phyloP scores from a whole-genome alignment of 2,888 invertebrate genomes.

The Cancer borealis region DNA sequence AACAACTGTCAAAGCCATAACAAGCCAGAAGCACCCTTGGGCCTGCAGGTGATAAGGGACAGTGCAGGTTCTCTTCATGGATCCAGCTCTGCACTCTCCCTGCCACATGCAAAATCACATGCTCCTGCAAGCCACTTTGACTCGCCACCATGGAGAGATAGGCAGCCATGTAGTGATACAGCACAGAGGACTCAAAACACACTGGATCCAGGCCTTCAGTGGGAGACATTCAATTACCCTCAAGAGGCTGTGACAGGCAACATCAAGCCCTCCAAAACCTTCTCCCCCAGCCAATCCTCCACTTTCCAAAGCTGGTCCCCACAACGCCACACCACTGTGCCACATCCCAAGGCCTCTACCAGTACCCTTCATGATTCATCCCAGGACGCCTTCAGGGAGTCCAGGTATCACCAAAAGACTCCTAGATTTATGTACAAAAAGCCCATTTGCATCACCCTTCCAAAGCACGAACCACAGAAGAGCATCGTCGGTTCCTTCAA shows the following conservation, averaged over 20 bases:
- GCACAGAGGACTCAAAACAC: neutral
- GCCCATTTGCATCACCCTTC: conserved; percentile 16
- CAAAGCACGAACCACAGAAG: conserved; percentile 20
- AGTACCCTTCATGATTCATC: neutral
- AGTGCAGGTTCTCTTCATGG: neutral
- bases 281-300: neutral
- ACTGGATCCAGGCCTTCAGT: neutral
- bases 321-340: neutral
- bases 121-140: neutral
- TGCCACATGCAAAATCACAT: neutral
- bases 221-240: neutral
- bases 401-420: neutral
- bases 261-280: neutral
- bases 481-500: neutral
- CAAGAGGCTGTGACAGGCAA: neutral
- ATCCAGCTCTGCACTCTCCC: neutral
- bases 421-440: neutral
- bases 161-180: neutral
- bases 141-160: neutral
- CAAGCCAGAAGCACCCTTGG: neutral
- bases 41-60: neutral
- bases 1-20: neutral
- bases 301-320: neutral
- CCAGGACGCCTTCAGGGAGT: neutral
- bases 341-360: neutral